Percentiles rank a stretch among this genome's conserved stretches.
Evolutionary conservation across 2,888 invertebrate species (phyloP).

Genomic region (Xanthorhoe designata): DNA sequence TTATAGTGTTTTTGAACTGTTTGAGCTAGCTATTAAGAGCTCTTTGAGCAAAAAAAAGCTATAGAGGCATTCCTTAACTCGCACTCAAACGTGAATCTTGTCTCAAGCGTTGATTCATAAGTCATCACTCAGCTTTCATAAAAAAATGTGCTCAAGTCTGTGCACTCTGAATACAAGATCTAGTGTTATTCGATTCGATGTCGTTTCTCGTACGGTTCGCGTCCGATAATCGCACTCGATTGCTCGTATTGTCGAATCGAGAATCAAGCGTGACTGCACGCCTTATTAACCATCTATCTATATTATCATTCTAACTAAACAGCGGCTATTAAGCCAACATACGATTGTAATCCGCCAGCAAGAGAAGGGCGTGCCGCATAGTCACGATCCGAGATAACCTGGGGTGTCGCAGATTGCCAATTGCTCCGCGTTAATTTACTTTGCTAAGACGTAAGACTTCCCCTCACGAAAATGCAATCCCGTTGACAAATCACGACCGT

Average conservation of each 20-base stretch:
- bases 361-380: slow-evolving; percentile 49
- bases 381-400: slow-evolving; percentile 51
- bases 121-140: no score
- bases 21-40: slow-evolving; percentile 43
- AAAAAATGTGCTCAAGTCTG: no score
- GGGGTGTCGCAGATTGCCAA: slow-evolving; percentile 54
- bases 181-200: slow-evolving; percentile 33
- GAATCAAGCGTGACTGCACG: slow-evolving; percentile 52
- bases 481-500: slow-evolving; percentile 57
- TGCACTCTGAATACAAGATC: slow-evolving; percentile 40
- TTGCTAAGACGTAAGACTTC: slow-evolving; percentile 46
- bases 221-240: slow-evolving; percentile 41
- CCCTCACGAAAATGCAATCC: slow-evolving; percentile 56
- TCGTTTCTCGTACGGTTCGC: slow-evolving; percentile 37
- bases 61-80: slow-evolving; percentile 7
- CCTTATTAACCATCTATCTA: slow-evolving; percentile 46
- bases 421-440: slow-evolving; percentile 53
- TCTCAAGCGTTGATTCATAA: no score
- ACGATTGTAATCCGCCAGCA: slow-evolving; percentile 52
- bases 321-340: slow-evolving; percentile 34
- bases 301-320: slow-evolving; percentile 29
- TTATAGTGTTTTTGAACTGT: slow-evolving; percentile 41
- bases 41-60: slow-evolving; percentile 49
- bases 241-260: slow-evolving; percentile 50
- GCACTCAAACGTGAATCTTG: no score